Evolutionary conservation across 2,797 vertebrate genomes (phyloP).

Genomic region (Huso huso): DNA sequence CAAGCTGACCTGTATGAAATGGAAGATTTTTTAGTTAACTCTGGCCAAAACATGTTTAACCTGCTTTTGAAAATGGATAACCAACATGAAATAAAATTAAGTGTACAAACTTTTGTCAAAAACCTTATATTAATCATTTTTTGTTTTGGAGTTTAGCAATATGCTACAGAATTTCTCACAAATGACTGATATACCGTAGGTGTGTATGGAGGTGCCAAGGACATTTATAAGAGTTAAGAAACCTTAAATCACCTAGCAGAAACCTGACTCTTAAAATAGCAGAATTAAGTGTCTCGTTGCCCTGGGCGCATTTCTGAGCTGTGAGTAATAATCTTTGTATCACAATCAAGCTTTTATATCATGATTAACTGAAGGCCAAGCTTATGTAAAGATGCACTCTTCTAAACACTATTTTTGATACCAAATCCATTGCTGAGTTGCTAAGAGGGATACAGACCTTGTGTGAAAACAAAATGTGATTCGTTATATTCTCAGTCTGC

Average conservation of each 20-base stretch:
- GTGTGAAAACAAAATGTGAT: slow-evolving; percentile 19
- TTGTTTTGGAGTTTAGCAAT: too few species aligned
- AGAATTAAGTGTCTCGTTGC: slow-evolving; percentile 37
- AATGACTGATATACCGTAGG: too few species aligned
- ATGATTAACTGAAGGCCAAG: slow-evolving; percentile 40
- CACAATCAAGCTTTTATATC: slow-evolving; percentile 57
- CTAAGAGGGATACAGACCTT: slow-evolving; percentile 25
- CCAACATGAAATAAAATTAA: too few species aligned
- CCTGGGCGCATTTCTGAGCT: slow-evolving; percentile 53
- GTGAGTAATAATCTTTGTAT: slow-evolving; percentile 53
- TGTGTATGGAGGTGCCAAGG: too few species aligned
- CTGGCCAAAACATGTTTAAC: too few species aligned
- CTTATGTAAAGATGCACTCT: slow-evolving; percentile 56
- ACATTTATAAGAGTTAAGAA: too few species aligned
- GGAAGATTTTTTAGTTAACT: too few species aligned
- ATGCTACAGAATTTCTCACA: too few species aligned
- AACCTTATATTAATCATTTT: too few species aligned
- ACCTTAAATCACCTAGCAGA: background rate
- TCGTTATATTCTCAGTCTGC: slow-evolving; percentile 10
- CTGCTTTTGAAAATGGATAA: too few species aligned
- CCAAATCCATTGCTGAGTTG: slow-evolving; percentile 16
- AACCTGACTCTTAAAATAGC: slow-evolving; percentile 36
- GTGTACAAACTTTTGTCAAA: too few species aligned
- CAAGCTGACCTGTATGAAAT: too few species aligned
- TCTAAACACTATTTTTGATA: slow-evolving; percentile 33